phyloP scores from a whole-genome alignment of 2,113 vertebrate genomes.

The Piaya cayana region DNA sequence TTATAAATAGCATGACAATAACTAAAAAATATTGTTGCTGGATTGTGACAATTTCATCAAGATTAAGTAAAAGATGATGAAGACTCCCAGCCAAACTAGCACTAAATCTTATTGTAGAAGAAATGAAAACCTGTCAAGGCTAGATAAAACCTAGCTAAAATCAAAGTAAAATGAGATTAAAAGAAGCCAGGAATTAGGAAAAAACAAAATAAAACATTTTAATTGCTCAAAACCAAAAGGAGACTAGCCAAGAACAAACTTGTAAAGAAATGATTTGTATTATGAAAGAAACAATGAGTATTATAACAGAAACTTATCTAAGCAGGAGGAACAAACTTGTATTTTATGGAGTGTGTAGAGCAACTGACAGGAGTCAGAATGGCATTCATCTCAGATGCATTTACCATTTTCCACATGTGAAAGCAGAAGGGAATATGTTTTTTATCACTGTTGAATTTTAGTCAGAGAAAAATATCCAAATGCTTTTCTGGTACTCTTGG shows the following conservation, averaged over 20 bases:
- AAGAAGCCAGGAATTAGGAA: background rate
- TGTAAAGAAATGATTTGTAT: background rate
- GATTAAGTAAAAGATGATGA: background rate
- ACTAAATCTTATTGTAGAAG: background rate
- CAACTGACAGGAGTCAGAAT: background rate
- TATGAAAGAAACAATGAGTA: background rate
- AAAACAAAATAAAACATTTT: background rate
- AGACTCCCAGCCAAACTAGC: background rate
- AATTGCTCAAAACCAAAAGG: background rate
- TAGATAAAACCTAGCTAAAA: background rate
- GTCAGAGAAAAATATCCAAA: background rate
- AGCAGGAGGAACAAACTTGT: background rate
- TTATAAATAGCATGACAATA: background rate
- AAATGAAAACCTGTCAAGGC: background rate
- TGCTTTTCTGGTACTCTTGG: background rate
- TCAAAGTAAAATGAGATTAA: background rate
- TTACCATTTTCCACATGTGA: background rate
- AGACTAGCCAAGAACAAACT: background rate
- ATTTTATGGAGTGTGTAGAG: background rate
- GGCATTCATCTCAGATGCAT: background rate
- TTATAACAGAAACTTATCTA: background rate
- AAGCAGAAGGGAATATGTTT: background rate
- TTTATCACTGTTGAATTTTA: background rate
- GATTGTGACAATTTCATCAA: background rate
- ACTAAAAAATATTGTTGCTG: background rate